phyloP scores from a whole-genome alignment of 2,113 vertebrate species.

The Otis tarda region DNA sequence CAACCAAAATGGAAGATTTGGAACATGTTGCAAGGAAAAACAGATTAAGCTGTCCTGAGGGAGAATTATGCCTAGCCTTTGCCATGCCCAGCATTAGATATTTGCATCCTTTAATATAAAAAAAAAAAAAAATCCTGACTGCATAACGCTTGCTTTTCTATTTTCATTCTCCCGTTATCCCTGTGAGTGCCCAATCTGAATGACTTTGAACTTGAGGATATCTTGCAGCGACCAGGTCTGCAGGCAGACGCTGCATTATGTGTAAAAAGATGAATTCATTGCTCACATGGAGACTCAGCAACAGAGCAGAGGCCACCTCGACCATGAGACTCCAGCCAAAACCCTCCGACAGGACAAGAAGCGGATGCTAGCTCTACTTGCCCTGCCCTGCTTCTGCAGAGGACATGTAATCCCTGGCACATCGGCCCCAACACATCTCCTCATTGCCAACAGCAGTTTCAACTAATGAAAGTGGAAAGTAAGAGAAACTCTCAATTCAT shows the following conservation, averaged over 20 bases:
- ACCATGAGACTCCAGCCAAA: neutral
- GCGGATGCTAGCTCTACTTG: accelerated
- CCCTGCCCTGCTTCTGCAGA: neutral
- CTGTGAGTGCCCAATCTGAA: neutral
- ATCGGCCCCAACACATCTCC: neutral
- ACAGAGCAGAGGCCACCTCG: neutral
- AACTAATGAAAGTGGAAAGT: neutral
- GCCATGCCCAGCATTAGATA: neutral
- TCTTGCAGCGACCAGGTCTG: neutral
- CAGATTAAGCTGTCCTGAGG: neutral
- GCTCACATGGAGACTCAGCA: neutral
- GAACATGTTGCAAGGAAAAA: neutral
- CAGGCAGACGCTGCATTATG: neutral
- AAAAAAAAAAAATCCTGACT: neutral
- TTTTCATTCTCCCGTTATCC: neutral
- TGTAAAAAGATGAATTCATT: neutral
- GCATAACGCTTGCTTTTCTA: neutral
- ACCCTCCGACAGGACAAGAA: neutral
- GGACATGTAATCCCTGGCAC: neutral
- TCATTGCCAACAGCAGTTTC: neutral
- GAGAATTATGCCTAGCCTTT: neutral
- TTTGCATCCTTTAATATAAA: neutral
- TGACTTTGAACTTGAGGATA: neutral
- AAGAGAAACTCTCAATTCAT: neutral
- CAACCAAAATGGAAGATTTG: neutral